These are phyloP conservation scores for Dioctria linearis DNA, from an alignment of 2,888 invertebrate species.

Conservation along the genomic window DNA sequence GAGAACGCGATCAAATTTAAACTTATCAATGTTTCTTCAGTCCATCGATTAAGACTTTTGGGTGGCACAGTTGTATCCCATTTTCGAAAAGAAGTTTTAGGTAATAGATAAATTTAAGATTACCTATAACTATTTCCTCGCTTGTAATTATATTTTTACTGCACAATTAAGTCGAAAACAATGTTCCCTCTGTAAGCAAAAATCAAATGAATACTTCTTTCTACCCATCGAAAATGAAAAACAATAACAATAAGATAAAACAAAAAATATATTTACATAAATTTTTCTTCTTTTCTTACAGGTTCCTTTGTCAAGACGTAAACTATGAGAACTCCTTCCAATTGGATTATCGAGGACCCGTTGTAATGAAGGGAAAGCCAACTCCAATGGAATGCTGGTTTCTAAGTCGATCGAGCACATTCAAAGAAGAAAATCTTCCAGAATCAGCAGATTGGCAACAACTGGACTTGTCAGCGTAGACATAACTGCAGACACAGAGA, in stretches of 20 bases:
- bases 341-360: conserved; percentile 88
- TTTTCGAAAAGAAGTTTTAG: too few species aligned
- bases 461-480: conserved; percentile 25
- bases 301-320: conserved; percentile 84
- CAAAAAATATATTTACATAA: neutral
- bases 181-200: too few species aligned
- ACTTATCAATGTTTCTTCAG: too few species aligned
- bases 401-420: conserved; percentile 72
- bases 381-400: conserved; percentile 97
- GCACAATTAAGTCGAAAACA: too few species aligned
- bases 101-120: too few species aligned
- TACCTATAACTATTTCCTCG: too few species aligned
- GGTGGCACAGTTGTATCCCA: too few species aligned
- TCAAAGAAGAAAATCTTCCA: conserved; percentile 9
- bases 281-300: conserved; percentile 71
- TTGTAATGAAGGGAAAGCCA: conserved; percentile 93
- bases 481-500: neutral
- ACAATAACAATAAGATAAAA: neutral
- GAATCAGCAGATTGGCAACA: conserved; percentile 7
- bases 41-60: too few species aligned
- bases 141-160: too few species aligned
- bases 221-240: too few species aligned
- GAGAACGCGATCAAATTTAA: too few species aligned
- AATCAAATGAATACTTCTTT: too few species aligned
- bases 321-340: conserved; percentile 89